A percentile compares a stretch with the other conserved stretches of the same genome.
Evolutionary conservation across 1,140 invertebrate species (phyloP).

Genomic region (Aleiodes sp.): DNA sequence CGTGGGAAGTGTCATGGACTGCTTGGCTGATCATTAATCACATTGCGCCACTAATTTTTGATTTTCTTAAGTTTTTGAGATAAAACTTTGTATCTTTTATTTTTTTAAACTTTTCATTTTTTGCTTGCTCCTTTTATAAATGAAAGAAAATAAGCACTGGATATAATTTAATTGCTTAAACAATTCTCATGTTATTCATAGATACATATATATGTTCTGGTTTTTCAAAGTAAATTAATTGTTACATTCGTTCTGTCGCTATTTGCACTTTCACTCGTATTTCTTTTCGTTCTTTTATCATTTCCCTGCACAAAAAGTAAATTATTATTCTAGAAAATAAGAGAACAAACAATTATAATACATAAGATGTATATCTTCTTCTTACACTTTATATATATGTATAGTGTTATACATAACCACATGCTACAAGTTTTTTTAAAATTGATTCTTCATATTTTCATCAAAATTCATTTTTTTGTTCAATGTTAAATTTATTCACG

Average conservation of each 20-base stretch:
- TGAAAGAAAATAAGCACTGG: slow-evolving; percentile 22
- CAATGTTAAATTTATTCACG: too few relatives aligned
- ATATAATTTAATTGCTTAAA: slow-evolving; percentile 49
- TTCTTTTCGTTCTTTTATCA: background rate
- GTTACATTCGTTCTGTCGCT: slow-evolving; percentile 18
- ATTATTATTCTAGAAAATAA: too few relatives aligned
- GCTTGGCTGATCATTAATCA: background rate
- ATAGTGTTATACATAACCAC: background rate
- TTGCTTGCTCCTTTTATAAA: background rate
- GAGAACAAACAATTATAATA: slow-evolving; percentile 22
- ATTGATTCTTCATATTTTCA: background rate
- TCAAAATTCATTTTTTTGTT: too few relatives aligned
- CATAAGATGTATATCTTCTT: slow-evolving; percentile 1
- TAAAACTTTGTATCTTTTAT: too few relatives aligned
- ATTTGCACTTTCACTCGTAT: slow-evolving; percentile 13
- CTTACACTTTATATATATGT: slow-evolving; percentile 7
- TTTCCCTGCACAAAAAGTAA: slow-evolving; percentile 2
- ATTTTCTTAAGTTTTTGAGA: too few relatives aligned
- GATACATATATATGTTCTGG: slow-evolving; percentile 56
- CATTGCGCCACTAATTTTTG: background rate
- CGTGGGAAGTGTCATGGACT: background rate
- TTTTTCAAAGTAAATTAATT: slow-evolving; percentile 45
- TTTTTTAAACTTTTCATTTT: too few relatives aligned
- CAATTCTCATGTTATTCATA: slow-evolving; percentile 58
- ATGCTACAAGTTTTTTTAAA: background rate